A percentile compares a stretch with the other conserved stretches of the same genome.
phyloP scores from a whole-genome alignment of 2,797 vertebrate genomes.

The Anas bahamensis region DNA sequence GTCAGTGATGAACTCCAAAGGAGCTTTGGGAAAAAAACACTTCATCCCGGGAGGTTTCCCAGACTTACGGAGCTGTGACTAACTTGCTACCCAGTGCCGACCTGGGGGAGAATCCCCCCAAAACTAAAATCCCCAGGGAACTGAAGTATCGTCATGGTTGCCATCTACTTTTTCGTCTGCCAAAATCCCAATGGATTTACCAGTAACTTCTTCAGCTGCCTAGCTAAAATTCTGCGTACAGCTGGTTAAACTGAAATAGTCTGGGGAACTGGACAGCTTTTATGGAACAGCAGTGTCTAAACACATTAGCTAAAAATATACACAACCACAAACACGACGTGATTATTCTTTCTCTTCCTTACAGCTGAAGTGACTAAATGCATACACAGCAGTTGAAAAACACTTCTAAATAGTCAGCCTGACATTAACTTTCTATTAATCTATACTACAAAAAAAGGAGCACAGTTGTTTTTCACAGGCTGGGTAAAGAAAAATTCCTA shows the following conservation, averaged over 20 bases:
- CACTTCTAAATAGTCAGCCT: background rate
- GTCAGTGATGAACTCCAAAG: background rate
- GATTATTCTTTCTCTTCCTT: background rate
- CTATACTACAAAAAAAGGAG: background rate
- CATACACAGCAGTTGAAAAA: background rate
- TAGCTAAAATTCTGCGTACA: background rate
- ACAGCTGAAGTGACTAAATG: constrained; percentile 1
- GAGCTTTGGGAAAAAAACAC: background rate
- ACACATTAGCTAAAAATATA: constrained; percentile 21
- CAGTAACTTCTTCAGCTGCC: background rate
- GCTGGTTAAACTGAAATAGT: constrained; percentile 18
- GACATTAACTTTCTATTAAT: background rate
- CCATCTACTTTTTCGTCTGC: background rate
- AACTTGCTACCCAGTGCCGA: background rate
- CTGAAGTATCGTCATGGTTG: background rate
- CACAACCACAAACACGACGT: background rate
- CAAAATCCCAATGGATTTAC: background rate
- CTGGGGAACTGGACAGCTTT: background rate
- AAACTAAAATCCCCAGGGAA: background rate
- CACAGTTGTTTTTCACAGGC: background rate
- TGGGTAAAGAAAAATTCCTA: background rate
- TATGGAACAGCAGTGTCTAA: constrained; percentile 26
- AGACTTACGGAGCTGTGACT: background rate
- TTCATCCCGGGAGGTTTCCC: background rate
- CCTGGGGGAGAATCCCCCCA: background rate